phyloP scores from a whole-genome alignment of 2,888 invertebrate species.

The Acleris emargana region DNA sequence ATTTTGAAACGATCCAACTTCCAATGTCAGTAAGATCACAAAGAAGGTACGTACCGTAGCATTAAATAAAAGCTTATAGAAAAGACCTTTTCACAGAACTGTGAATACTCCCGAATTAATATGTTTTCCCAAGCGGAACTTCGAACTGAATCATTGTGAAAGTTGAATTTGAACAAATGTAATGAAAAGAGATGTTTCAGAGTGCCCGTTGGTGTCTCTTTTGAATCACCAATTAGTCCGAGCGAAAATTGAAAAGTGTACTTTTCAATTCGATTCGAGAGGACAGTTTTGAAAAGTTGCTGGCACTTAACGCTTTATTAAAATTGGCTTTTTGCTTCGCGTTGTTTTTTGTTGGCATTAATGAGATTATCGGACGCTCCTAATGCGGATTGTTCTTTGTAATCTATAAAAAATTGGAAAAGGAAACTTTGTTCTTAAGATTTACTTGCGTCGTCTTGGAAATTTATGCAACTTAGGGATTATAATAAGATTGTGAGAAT shows the following conservation, averaged over 20 bases:
- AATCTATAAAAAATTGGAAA: constrained; percentile 25
- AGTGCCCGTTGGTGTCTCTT: constrained; percentile 40
- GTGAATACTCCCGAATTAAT: constrained; percentile 41
- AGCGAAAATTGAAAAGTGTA: constrained; percentile 55
- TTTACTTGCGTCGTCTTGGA: constrained; percentile 8
- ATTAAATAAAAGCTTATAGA: constrained; percentile 17
- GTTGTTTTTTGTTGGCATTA: constrained; percentile 39
- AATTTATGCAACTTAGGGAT: constrained; percentile 1
- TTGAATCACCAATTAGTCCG: constrained; percentile 49
- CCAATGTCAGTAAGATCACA: constrained; percentile 4
- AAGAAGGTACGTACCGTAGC: constrained; percentile 7
- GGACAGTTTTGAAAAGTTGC: constrained; percentile 48
- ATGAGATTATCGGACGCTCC: constrained; percentile 48
- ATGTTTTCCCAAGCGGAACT: constrained; percentile 35
- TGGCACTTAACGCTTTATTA: constrained; percentile 51
- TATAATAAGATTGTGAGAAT: not conserved
- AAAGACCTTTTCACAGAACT: constrained; percentile 39
- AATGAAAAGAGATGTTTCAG: constrained; percentile 39
- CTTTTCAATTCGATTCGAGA: constrained; percentile 49
- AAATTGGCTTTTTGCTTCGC: constrained; percentile 53
- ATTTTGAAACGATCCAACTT: constrained; percentile 1
- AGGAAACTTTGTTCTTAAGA: constrained; percentile 15
- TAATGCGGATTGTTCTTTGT: constrained; percentile 31
- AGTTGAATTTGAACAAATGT: constrained; percentile 36
- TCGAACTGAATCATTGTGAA: constrained; percentile 37